Evolutionary conservation across 2,113 vertebrate genomes (phyloP).

Genomic region (Nanorana parkeri): DNA sequence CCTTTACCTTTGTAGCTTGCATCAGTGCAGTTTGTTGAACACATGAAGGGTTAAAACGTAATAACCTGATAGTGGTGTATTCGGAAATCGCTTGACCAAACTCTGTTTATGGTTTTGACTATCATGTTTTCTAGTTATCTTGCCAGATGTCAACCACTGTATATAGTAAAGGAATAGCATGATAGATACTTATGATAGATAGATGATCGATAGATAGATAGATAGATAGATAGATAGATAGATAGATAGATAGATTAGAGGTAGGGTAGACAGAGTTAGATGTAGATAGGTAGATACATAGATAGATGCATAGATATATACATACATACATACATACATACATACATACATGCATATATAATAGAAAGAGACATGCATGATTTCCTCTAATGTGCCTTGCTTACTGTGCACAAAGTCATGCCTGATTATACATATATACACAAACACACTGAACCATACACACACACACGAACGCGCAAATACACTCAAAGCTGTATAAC

Average conservation of each 20-base stretch:
- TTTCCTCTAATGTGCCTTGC: no score
- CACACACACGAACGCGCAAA: neutral
- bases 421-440: neutral
- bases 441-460: neutral
- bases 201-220: conserved; percentile 4
- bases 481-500: no score
- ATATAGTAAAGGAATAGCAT: neutral
- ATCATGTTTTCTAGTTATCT: neutral
- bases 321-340: neutral
- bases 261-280: no score
- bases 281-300: conserved; percentile 6
- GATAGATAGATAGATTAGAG: neutral
- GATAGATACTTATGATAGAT: no score
- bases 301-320: conserved; percentile 15
- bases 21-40: neutral
- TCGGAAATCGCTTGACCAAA: conserved; percentile 3
- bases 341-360: neutral
- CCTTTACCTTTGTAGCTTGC: no score
- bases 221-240: neutral
- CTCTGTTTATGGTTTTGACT: neutral
- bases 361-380: neutral
- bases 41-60: neutral
- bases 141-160: no score
- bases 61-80: neutral
- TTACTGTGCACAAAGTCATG: no score